Percentiles rank a stretch among this genome's conserved stretches.
phyloP scores from a whole-genome alignment of 2,888 invertebrate species.

The Sisyra terminalis region DNA sequence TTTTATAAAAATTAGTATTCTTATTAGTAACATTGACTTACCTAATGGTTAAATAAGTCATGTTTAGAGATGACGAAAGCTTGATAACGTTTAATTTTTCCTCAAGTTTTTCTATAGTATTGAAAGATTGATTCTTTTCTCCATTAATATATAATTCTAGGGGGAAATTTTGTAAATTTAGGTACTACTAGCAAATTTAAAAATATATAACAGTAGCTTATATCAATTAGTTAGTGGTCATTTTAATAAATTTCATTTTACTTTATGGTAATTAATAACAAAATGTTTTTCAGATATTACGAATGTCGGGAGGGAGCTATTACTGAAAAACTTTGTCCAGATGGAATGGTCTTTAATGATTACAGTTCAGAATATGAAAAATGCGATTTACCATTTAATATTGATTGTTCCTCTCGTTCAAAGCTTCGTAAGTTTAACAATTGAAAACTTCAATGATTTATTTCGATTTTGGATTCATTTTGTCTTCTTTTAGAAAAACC shows the following conservation, averaged over 20 bases:
- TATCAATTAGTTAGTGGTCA: no score
- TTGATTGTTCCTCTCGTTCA: constrained; percentile 64
- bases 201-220: no score
- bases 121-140: no score
- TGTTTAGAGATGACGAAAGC: neutral
- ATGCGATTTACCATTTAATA: constrained; percentile 73
- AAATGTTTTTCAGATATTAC: constrained; percentile 35
- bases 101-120: no score
- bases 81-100: no score
- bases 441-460: neutral
- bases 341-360: constrained; percentile 83
- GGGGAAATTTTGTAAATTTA: no score
- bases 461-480: neutral
- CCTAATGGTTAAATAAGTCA: neutral
- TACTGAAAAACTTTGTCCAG: constrained; percentile 67
- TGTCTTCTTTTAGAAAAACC: constrained; percentile 43
- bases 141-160: no score
- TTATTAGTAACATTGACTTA: neutral
- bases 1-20: neutral
- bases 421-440: constrained; percentile 53
- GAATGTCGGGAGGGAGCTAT: constrained; percentile 59
- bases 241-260: no score
- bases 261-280: no score
- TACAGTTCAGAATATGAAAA: constrained; percentile 67
- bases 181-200: no score